A percentile compares a stretch with the other conserved stretches of the same genome.
phyloP scores from a whole-genome alignment of 2,797 vertebrate species.

The Lophotriccus pileatus region DNA sequence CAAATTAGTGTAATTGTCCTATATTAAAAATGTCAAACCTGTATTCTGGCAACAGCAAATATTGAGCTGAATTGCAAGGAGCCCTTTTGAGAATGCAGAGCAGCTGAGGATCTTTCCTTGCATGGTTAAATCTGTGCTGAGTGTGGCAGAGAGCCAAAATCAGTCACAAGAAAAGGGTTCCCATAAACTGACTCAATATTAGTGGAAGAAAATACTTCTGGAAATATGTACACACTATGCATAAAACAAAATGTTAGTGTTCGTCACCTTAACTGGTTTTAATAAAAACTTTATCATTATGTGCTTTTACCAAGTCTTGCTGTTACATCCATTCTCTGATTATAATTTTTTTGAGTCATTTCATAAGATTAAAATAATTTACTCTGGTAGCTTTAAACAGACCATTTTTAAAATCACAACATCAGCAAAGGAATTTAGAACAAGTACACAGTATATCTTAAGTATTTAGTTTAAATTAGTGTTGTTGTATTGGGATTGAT shows the following conservation, averaged over 20 bases:
- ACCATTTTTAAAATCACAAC: constrained; percentile 40
- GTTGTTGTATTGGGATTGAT: not conserved
- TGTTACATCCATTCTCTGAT: not conserved
- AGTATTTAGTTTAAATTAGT: not conserved
- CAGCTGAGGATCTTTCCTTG: not conserved
- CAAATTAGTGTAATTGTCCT: not conserved
- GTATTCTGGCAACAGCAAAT: not conserved
- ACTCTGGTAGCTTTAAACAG: constrained; percentile 39
- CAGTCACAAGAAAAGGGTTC: not conserved
- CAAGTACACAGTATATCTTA: not conserved
- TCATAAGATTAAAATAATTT: constrained; percentile 40
- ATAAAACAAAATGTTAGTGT: not conserved
- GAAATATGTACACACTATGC: not conserved
- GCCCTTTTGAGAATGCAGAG: not conserved
- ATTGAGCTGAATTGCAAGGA: not conserved
- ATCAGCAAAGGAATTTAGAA: not conserved
- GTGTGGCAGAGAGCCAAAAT: not conserved
- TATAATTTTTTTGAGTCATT: constrained; percentile 10
- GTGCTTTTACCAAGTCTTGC: not conserved
- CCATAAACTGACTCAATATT: not conserved
- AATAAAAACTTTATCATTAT: not conserved
- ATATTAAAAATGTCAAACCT: not conserved
- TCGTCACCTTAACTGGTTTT: not conserved
- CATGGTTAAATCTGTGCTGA: not conserved
- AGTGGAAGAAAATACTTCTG: not conserved